Conservation (phyloP, 2,797 vertebrate genomes). For the Chiloscyllium punctatum region DNA sequence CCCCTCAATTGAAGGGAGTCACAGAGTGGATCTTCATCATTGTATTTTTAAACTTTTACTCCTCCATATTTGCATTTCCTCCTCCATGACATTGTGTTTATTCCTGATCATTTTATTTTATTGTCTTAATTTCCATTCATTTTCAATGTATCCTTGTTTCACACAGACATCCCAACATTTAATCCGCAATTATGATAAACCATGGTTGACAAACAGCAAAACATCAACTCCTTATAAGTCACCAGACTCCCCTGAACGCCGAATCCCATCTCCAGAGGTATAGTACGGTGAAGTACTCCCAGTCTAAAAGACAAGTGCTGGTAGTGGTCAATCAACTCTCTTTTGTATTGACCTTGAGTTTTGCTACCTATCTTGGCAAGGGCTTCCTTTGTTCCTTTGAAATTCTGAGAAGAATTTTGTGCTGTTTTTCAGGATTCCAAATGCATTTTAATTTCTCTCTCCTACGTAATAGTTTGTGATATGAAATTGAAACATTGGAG, state of each 20-base stretch:
- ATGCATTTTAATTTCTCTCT: neutral
- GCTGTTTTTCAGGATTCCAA: slow-evolving; percentile 33
- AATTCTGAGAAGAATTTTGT: slow-evolving; percentile 20
- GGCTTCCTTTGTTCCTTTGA: neutral
- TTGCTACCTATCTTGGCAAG: neutral
- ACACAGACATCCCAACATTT: slow-evolving; percentile 92
- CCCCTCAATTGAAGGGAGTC: neutral
- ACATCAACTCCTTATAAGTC: slow-evolving; percentile 89
- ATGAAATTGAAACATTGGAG: neutral
- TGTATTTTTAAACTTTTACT: slow-evolving; percentile 36
- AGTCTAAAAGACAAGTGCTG: neutral
- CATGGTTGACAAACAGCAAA: slow-evolving; percentile 99
- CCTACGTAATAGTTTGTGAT: neutral
- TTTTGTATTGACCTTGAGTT: neutral
- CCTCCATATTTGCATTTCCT: slow-evolving; percentile 44
- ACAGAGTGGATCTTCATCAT: slow-evolving; percentile 43
- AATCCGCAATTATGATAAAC: slow-evolving; percentile 99
- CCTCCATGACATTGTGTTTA: slow-evolving; percentile 44
- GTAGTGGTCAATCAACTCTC: neutral
- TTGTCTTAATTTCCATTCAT: slow-evolving; percentile 48
- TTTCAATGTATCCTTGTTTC: slow-evolving; percentile 82
- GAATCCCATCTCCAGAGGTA: slow-evolving; percentile 95
- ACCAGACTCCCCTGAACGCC: slow-evolving; percentile 87
- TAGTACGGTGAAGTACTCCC: slow-evolving; percentile 53
- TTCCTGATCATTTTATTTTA: slow-evolving; percentile 54